phyloP scores from a whole-genome alignment of 2,113 vertebrate species.

The Cepphus grylle region DNA sequence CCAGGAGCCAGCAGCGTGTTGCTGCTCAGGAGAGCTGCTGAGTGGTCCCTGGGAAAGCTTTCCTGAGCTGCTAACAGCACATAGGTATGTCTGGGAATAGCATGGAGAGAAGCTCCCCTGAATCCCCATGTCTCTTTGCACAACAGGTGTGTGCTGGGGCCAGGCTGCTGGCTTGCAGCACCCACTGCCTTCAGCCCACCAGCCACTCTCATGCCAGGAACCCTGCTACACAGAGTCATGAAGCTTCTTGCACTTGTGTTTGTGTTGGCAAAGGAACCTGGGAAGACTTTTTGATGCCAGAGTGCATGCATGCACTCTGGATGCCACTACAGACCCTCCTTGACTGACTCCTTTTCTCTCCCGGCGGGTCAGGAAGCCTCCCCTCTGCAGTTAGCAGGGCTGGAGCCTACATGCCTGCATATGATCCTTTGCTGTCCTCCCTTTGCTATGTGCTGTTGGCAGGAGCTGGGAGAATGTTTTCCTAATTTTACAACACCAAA shows the following conservation, averaged over 20 bases:
- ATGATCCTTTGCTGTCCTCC: rapidly evolving
- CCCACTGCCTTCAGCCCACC: background rate
- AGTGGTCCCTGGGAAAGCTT: background rate
- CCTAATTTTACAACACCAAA: background rate
- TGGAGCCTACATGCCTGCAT: background rate
- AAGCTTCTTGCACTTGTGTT: background rate
- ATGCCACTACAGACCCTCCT: background rate
- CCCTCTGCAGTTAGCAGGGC: background rate
- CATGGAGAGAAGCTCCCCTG: background rate
- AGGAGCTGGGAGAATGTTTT: background rate
- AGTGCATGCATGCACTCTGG: background rate
- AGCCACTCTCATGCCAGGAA: rapidly evolving
- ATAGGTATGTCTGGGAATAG: background rate
- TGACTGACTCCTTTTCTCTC: background rate
- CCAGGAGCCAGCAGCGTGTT: background rate
- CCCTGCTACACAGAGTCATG: background rate
- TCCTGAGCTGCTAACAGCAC: background rate
- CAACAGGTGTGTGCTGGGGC: rapidly evolving
- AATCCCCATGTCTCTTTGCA: background rate
- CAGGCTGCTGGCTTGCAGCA: background rate
- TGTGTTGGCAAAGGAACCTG: background rate
- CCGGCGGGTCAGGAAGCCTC: background rate
- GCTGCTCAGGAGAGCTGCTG: background rate
- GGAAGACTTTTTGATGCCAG: background rate
- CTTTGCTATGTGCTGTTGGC: background rate